Base-by-base conservation (phyloP, 2,888 invertebrate species). In the Noctua pronuba region DNA sequence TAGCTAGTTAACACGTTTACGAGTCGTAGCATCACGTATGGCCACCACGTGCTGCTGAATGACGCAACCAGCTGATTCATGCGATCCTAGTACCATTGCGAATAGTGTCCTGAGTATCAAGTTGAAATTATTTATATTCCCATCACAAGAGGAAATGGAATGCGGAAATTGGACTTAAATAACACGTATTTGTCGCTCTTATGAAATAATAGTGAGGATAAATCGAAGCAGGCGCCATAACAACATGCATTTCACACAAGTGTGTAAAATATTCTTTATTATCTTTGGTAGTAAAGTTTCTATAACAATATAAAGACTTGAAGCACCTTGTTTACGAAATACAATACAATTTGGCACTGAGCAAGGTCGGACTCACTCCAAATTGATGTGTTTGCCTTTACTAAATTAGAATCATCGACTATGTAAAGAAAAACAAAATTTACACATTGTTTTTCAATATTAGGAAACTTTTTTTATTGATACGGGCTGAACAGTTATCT, bases 21-120 rank as follows among this genome's bases (percentile, higher is more conserved):
- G 79, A 69, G 80, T 84, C 68, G 80, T 75, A 73, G 74, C 77
- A 83, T 82, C 87, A 81, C 88, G 87, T 88, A 88, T 89, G 88
- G 86, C 66, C 80, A 86, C 88, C 93, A 92, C 93, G 92, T 92
- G 91, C 87, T 84, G 66, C 75, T 64, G 55, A 75, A 77, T 90
- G 91, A 91, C 87, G 85, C 90, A 85, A 91, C 70, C 82, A 79
- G 74, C 86, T 85, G 84, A 86, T 87, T 88, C 88, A 87, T 65
- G 60, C 71, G n/a, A 41, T 11, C 18, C 21, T 65, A 62, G 60
- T 82, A 82, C 55, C 55, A 66, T 13, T 35, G 28, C 46, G 52
- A 38, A 10, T 75, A 76, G 77, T 79, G 83, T 79, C 82, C 85
- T 73, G 82, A 74, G 80, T 73, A 52, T 68, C 77, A 77, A 79